Evolutionary conservation across 1,140 invertebrate genomes (phyloP).

Genomic region (Drosophila dunni): DNA sequence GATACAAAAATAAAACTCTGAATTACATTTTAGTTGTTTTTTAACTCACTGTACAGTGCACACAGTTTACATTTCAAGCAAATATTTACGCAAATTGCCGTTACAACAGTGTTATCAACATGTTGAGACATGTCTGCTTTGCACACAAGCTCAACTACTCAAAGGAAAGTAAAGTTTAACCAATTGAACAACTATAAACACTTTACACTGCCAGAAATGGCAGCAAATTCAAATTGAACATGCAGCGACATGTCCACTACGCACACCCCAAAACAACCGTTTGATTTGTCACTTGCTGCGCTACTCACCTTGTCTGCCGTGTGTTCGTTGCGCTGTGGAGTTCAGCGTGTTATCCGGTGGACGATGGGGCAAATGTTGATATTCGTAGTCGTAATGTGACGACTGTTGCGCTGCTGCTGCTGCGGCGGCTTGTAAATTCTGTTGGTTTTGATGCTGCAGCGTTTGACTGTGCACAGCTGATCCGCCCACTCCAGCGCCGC

Average conservation of each 20-base stretch:
- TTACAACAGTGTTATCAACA: background rate
- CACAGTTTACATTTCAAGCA: background rate
- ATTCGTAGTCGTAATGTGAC: conserved; percentile 78
- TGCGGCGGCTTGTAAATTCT: conserved; percentile 75
- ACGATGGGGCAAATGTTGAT: conserved; percentile 80
- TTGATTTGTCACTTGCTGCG: background rate
- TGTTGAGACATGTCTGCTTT: conserved; percentile 1
- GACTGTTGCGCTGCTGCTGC: conserved; percentile 58
- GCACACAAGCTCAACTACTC: background rate
- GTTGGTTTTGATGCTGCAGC: conserved; percentile 81
- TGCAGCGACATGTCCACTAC: background rate
- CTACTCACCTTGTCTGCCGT: conserved; percentile 83
- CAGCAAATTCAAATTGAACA: background rate
- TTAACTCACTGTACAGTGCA: background rate
- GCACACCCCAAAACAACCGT: background rate
- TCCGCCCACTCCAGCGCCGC: conserved; percentile 4
- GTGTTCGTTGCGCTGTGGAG: conserved; percentile 75
- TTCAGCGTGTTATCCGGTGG: conserved; percentile 66
- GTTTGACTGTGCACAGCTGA: conserved; percentile 67
- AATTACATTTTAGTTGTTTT: no score
- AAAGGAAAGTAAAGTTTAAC: no score
- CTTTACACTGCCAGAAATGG: no score
- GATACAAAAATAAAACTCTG: no score
- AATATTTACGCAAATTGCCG: no score
- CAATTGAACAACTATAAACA: no score